A percentile compares a stretch with the other conserved stretches of the same genome.
phyloP scores from a whole-genome alignment of 2,797 vertebrate species.

The Sebastes iracundus region DNA sequence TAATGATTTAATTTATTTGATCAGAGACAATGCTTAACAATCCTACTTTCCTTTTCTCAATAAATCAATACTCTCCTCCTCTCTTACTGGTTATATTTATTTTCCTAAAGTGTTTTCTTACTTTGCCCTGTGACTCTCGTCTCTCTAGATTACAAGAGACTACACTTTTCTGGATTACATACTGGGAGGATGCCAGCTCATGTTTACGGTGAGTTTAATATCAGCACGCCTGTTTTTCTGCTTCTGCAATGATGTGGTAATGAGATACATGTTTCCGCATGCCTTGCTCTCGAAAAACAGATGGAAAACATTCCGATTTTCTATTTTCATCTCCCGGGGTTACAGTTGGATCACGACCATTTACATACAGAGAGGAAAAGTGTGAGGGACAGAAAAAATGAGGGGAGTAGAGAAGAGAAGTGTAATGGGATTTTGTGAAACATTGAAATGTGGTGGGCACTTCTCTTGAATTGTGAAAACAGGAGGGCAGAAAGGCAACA shows the following conservation, averaged over 20 bases:
- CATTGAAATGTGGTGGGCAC: not conserved
- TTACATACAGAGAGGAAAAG: conserved; percentile 42
- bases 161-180: conserved; percentile 99
- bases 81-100: not conserved
- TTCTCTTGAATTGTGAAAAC: not conserved
- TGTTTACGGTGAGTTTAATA: conserved; percentile 94
- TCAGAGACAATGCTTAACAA: not conserved
- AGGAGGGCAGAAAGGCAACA: not conserved
- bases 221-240: conserved; percentile 12
- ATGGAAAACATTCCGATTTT: conserved; percentile 38
- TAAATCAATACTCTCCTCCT: not conserved
- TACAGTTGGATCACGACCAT: conserved; percentile 36
- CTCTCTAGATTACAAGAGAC: conserved; percentile 90
- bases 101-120: not conserved
- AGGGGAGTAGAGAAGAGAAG: not conserved
- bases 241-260: conserved; percentile 21
- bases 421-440: not conserved
- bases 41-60: not conserved
- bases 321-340: conserved; percentile 40
- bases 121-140: conserved; percentile 4
- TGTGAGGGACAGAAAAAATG: not conserved
- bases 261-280: conserved; percentile 31
- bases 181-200: conserved; percentile 96
- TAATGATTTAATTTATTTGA: not conserved
- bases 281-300: conserved; percentile 23